Evolutionary conservation across 2,113 vertebrate genomes (phyloP), one percentile per base, ranked within the genome.

Genomic region (Mungos mungo): DNA sequence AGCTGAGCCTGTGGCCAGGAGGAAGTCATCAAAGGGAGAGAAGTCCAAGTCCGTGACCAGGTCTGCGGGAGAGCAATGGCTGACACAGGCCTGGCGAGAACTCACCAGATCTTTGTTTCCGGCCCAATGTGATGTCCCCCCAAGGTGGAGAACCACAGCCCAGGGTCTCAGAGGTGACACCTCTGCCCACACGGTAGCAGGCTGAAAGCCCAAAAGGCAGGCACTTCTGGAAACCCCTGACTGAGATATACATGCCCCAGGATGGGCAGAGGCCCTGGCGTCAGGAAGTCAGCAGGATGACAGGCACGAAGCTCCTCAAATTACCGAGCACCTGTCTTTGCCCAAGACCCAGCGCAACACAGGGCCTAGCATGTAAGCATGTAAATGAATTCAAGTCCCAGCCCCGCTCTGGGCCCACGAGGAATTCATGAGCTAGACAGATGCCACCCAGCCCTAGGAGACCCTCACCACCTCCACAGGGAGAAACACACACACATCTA

Each of bases 31-130:
- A 4, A 99, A 99, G 8, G 99, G 99, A 0, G 99, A 99, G 96
- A 99, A 99, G 98, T 99, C 99, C 98, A 99, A 99, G 96, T 99
- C 99, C 0, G 99, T 99, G 97, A 99, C 98, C 93, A 99, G 97
- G 98, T 99, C 99, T 99, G 98, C 79, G 86, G 97, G 71, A 90
- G 41, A 96, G 72, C 60, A 88, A 68, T 2, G 23, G 54, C 14
- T 47, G 31, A 76, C 38, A 41, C 1, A 11, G 76, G 50, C 19
- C 33, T 12, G 4, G 83, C 0, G 0, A 77, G 83, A 92, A 68
- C 15, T 9, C 0, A 0, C 11, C 33, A 7, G 31, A 81, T 85
- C 1, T 29, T 57, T 81, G 11, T 25, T 66, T 77, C 91, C 21
- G 69, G 66, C 65, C 66, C 84, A 45, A 19, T 0, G 4, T 31